These are phyloP conservation scores for Cynopterus brachyotis DNA, from an alignment of 2,113 vertebrate species.

Conservation along the genomic window DNA sequence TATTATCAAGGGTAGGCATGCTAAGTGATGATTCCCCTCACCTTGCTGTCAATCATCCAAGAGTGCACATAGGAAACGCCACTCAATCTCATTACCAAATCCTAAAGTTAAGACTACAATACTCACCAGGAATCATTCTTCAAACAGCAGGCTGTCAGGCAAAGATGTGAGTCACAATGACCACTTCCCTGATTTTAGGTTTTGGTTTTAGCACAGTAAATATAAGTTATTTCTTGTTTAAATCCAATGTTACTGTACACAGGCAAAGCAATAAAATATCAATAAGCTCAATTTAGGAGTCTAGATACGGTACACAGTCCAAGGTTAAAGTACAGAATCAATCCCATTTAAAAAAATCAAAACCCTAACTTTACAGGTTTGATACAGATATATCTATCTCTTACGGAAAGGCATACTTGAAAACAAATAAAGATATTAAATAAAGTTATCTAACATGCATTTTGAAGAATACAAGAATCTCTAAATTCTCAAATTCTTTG, in stretches of 20 bases:
- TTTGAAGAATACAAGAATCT: not conserved
- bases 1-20: slow-evolving; percentile 85
- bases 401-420: not conserved
- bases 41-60: slow-evolving; percentile 84
- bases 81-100: slow-evolving; percentile 83
- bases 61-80: slow-evolving; percentile 82
- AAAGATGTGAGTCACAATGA: slow-evolving; percentile 57
- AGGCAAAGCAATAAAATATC: slow-evolving; percentile 63
- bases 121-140: slow-evolving; percentile 82
- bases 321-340: not conserved
- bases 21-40: slow-evolving; percentile 86
- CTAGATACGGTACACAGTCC: not conserved
- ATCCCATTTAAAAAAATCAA: not conserved
- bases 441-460: not conserved
- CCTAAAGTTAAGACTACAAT: slow-evolving; percentile 77
- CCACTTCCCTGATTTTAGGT: slow-evolving; percentile 75
- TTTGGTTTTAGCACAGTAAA: slow-evolving; percentile 72
- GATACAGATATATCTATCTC: not conserved
- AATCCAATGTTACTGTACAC: not conserved
- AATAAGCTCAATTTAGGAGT: slow-evolving; percentile 10
- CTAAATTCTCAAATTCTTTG: not conserved
- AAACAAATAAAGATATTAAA: not conserved
- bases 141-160: slow-evolving; percentile 81
- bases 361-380: not conserved
- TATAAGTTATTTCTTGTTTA: slow-evolving; percentile 75